Percentiles rank a stretch among this genome's conserved stretches.
Conservation (phyloP, 2,113 vertebrate species). For the Bothrops jararaca region DNA sequence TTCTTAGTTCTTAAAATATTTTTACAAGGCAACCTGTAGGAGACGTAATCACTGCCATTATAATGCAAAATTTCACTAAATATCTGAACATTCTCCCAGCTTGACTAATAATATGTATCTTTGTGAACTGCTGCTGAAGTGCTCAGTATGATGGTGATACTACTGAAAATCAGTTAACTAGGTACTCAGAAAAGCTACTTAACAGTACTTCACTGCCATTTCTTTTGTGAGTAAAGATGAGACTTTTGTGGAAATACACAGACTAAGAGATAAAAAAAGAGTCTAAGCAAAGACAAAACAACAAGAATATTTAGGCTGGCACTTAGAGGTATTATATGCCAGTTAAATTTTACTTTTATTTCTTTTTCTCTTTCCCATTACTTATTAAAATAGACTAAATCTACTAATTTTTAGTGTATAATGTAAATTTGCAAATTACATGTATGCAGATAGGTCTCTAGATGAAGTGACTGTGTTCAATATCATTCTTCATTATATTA, state of each 20-base stretch:
- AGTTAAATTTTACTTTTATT: not conserved
- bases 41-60: not conserved
- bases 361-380: not conserved
- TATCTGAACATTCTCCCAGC: slow-evolving; percentile 19
- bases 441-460: not conserved
- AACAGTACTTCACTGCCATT: not conserved
- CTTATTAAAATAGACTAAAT: not conserved
- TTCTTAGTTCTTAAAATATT: not conserved
- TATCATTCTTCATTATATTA: not conserved
- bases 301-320: not conserved
- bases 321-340: not conserved
- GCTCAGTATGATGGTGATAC: not conserved
- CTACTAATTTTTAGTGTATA: not conserved
- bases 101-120: not conserved
- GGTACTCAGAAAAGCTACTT: not conserved
- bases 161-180: slow-evolving; percentile 24
- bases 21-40: not conserved
- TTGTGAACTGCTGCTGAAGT: not conserved
- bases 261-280: not conserved
- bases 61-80: not conserved
- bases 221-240: not conserved
- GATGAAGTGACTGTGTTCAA: not conserved
- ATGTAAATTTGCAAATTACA: not conserved
- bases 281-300: not conserved
- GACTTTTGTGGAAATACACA: not conserved